Conservation (phyloP, 2,888 invertebrate genomes). For the Glaucopsyche alexis region DNA sequence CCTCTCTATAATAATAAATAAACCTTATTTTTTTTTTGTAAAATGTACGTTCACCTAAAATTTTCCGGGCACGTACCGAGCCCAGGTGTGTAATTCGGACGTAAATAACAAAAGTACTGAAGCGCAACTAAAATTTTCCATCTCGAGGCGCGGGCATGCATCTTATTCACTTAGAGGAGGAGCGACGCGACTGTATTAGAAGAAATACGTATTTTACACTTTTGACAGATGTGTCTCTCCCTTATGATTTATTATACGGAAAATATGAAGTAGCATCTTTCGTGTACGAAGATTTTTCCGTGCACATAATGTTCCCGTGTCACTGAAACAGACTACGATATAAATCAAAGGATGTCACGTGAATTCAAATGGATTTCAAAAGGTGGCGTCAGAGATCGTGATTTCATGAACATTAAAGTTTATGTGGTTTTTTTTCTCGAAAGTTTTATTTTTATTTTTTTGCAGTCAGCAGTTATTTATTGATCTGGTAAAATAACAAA, state of each 20-base stretch:
- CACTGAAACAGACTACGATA: conserved; percentile 54
- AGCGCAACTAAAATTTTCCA: conserved; percentile 34
- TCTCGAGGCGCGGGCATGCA: conserved; percentile 46
- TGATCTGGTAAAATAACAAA: no score
- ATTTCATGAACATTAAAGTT: background rate
- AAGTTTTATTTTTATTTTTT: no score
- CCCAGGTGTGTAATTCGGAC: conserved; percentile 30
- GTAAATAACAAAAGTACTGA: conserved; percentile 25
- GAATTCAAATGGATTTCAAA: conserved; percentile 36
- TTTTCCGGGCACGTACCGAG: background rate
- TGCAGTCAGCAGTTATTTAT: no score
- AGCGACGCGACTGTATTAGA: conserved; percentile 52
- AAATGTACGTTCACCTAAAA: background rate
- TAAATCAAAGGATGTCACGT: conserved; percentile 49
- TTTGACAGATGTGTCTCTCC: conserved; percentile 75
- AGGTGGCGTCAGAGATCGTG: background rate
- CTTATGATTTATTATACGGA: conserved; percentile 67
- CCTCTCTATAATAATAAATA: no score
- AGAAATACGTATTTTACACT: conserved; percentile 77
- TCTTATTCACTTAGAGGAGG: conserved; percentile 52
- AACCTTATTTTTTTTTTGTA: conserved; percentile 1
- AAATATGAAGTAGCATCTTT: conserved; percentile 69
- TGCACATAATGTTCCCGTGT: conserved; percentile 59
- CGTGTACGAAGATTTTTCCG: conserved; percentile 55
- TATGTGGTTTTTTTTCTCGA: background rate